phyloP scores from a whole-genome alignment of 2,113 vertebrate species.

The Callionymus lyra region DNA sequence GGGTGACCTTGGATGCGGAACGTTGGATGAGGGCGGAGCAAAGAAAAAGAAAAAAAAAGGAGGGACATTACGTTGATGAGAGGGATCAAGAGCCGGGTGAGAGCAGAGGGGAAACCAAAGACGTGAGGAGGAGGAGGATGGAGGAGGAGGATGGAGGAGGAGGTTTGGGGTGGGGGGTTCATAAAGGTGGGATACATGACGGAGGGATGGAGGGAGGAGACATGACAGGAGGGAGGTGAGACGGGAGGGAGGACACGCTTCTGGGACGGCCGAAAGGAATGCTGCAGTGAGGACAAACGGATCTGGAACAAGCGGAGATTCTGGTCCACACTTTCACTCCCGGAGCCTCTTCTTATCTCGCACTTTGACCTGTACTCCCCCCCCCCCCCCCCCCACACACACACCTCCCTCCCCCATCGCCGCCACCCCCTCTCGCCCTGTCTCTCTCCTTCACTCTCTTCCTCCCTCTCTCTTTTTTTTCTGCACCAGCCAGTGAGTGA shows the following conservation, averaged over 20 bases:
- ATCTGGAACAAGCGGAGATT: no score
- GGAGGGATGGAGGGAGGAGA: conserved; percentile 7
- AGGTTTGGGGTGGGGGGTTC: no score
- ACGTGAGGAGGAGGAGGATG: conserved; percentile 1
- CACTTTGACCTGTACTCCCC: conserved; percentile 2
- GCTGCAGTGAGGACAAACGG: conserved; percentile 43
- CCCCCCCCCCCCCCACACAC: conserved; percentile 12
- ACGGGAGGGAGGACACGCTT: conserved; percentile 42
- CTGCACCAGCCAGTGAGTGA: conserved; percentile 56
- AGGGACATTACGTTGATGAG: conserved; percentile 46
- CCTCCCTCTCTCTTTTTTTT: conserved; percentile 15
- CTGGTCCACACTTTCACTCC: conserved; percentile 6
- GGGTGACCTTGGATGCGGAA: conserved; percentile 53
- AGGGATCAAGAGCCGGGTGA: conserved; percentile 14
- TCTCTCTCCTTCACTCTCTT: conserved; percentile 2
- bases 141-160: conserved; percentile 1
- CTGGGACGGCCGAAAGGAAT: conserved; percentile 49
- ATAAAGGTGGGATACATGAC: conserved; percentile 6
- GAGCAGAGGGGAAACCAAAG: conserved; percentile 17
- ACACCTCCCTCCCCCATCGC: conserved; percentile 33
- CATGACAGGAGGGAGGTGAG: conserved; percentile 17
- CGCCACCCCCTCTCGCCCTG: conserved; percentile 4
- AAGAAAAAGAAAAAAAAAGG: no score
- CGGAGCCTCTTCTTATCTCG: no score
- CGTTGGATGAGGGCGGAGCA: conserved; percentile 24